Conservation (phyloP, 1,140 invertebrate genomes). For the Prorops nasuta region DNA sequence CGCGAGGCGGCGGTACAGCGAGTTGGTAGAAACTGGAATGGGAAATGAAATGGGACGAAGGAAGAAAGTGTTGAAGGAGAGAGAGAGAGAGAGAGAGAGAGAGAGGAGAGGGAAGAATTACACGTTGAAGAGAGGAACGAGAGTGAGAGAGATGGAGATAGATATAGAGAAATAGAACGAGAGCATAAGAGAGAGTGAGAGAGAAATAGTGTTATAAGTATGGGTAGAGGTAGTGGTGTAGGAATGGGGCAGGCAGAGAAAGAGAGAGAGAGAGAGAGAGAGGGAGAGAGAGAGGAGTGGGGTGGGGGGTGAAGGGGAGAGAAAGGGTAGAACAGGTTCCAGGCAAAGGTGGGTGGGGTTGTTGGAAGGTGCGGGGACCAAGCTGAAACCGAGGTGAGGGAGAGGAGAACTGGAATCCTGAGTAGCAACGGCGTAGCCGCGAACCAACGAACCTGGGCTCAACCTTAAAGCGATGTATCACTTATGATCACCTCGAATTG, state of each 20-base stretch:
- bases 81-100: too few relatives aligned
- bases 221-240: neutral
- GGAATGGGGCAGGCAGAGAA: constrained; percentile 35
- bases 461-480: constrained; percentile 56
- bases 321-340: constrained; percentile 47
- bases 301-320: constrained; percentile 20
- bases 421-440: constrained; percentile 56
- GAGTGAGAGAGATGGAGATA: constrained; percentile 54
- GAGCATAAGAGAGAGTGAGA: constrained; percentile 22
- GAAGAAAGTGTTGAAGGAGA: too few relatives aligned
- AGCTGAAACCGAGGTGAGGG: constrained; percentile 23
- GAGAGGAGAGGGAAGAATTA: too few relatives aligned
- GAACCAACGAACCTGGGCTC: constrained; percentile 49
- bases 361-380: constrained; percentile 30
- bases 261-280: constrained; percentile 57
- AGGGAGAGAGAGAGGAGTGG: constrained; percentile 30
- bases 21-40: too few relatives aligned
- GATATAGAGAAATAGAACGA: constrained; percentile 47
- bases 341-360: constrained; percentile 40
- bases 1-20: too few relatives aligned
- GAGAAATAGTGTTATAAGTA: too few relatives aligned
- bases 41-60: too few relatives aligned
- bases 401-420: constrained; percentile 54
- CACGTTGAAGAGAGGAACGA: too few relatives aligned
- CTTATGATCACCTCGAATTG: too few relatives aligned